phyloP scores from a whole-genome alignment of 2,797 vertebrate genomes.

The Hipposideros larvatus region DNA sequence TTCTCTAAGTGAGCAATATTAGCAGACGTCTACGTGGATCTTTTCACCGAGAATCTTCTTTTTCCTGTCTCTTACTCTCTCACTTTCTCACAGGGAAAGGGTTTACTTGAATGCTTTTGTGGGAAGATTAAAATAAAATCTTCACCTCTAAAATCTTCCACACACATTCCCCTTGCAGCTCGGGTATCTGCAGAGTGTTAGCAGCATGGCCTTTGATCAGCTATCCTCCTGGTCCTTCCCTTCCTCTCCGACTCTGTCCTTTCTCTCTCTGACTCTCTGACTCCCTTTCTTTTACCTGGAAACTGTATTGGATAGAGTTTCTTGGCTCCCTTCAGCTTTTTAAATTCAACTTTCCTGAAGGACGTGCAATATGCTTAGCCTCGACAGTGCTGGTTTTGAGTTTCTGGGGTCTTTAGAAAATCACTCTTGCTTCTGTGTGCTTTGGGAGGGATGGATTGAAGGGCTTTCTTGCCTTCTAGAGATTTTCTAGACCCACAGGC shows the following conservation, averaged over 20 bases:
- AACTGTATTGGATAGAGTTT: not conserved
- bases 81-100: slow-evolving; percentile 67
- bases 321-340: slow-evolving; percentile 31
- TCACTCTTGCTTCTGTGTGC: not conserved
- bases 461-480: not conserved
- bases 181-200: not conserved
- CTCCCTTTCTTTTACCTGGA: slow-evolving; percentile 5
- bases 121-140: slow-evolving; percentile 78
- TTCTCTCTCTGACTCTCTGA: not conserved
- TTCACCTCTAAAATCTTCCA: slow-evolving; percentile 55
- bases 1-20: slow-evolving; percentile 75
- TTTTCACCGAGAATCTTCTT: slow-evolving; percentile 37
- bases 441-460: not conserved
- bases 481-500: not conserved
- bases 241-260: not conserved
- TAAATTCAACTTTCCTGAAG: slow-evolving; percentile 49
- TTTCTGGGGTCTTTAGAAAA: slow-evolving; percentile 48
- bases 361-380: not conserved
- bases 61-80: slow-evolving; percentile 58
- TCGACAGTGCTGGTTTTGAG: slow-evolving; percentile 40
- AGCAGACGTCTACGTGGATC: slow-evolving; percentile 43
- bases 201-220: slow-evolving; percentile 53
- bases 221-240: not conserved
- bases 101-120: slow-evolving; percentile 67
- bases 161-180: not conserved